phyloP scores from a whole-genome alignment of 1,140 invertebrate species.

The Acromyrmex heyeri region DNA sequence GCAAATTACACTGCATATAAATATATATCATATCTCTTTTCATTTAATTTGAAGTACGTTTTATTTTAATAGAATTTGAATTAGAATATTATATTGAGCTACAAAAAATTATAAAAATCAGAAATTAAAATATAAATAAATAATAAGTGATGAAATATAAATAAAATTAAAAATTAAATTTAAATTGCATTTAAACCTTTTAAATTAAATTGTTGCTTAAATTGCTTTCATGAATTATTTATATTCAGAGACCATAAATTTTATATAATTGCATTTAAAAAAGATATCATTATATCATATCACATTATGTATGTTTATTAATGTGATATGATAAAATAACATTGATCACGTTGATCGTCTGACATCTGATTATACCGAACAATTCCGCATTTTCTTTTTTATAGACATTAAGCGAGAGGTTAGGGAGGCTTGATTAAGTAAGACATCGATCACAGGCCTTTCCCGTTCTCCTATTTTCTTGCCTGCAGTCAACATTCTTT shows the following conservation, averaged over 20 bases:
- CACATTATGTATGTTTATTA: neutral
- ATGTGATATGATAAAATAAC: neutral
- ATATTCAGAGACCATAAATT: neutral
- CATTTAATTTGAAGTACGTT: neutral
- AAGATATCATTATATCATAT: neutral
- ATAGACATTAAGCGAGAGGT: neutral
- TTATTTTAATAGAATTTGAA: neutral
- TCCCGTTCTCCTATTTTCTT: neutral
- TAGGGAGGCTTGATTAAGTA: neutral
- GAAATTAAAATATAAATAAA: neutral
- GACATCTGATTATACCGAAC: neutral
- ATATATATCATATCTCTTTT: neutral
- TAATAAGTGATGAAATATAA: no score
- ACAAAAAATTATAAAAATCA: neutral
- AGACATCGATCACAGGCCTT: slow-evolving; percentile 55
- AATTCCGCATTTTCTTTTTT: neutral
- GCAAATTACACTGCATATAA: neutral
- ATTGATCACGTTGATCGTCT: neutral
- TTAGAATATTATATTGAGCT: neutral
- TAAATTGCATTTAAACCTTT: neutral
- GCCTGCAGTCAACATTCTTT: slow-evolving; percentile 17
- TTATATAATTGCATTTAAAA: neutral
- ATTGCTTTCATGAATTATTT: neutral
- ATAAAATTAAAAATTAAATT: slow-evolving; percentile 1
- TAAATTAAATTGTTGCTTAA: neutral